Evolutionary conservation across 1,140 invertebrate species (phyloP).

Genomic region (Pseudobourletiella spinata): DNA sequence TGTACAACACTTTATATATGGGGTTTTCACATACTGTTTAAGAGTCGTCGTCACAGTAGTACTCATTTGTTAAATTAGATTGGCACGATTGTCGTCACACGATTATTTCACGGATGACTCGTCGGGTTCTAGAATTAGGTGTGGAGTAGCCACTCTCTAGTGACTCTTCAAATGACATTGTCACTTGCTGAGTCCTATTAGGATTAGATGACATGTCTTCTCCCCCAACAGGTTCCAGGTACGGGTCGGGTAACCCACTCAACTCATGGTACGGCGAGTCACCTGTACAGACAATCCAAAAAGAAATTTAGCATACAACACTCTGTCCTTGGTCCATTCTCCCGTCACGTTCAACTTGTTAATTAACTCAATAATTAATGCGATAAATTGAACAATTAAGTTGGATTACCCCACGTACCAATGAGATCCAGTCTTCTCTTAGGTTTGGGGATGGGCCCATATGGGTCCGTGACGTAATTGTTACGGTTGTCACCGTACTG

Average conservation of each 20-base stretch:
- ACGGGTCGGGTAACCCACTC: slow-evolving; percentile 76
- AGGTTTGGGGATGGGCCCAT: slow-evolving; percentile 73
- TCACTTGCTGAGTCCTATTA: slow-evolving; percentile 54
- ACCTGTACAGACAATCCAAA: slow-evolving; percentile 43
- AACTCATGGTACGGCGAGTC: slow-evolving; percentile 82
- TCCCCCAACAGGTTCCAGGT: slow-evolving; percentile 50
- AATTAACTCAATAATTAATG: too few species aligned
- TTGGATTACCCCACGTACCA: slow-evolving; percentile 38
- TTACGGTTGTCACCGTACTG: slow-evolving; percentile 61
- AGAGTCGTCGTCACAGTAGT: too few species aligned
- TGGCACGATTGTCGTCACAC: slow-evolving; percentile 52
- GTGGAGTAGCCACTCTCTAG: slow-evolving; percentile 86
- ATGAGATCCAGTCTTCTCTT: slow-evolving; percentile 66
- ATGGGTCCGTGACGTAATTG: slow-evolving; percentile 72
- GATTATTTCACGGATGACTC: slow-evolving; percentile 88
- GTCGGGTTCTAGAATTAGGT: slow-evolving; percentile 74
- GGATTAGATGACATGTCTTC: slow-evolving; percentile 9
- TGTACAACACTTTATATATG: too few species aligned
- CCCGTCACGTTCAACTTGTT: too few species aligned
- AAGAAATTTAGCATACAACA: too few species aligned
- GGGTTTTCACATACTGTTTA: too few species aligned
- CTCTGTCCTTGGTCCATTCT: too few species aligned
- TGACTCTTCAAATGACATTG: slow-evolving; percentile 80
- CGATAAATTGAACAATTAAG: too few species aligned
- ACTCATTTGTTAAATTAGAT: too few species aligned